A percentile compares a stretch with the other conserved stretches of the same genome.
phyloP scores from a whole-genome alignment of 2,113 vertebrate species.

The Galemys pyrenaicus region DNA sequence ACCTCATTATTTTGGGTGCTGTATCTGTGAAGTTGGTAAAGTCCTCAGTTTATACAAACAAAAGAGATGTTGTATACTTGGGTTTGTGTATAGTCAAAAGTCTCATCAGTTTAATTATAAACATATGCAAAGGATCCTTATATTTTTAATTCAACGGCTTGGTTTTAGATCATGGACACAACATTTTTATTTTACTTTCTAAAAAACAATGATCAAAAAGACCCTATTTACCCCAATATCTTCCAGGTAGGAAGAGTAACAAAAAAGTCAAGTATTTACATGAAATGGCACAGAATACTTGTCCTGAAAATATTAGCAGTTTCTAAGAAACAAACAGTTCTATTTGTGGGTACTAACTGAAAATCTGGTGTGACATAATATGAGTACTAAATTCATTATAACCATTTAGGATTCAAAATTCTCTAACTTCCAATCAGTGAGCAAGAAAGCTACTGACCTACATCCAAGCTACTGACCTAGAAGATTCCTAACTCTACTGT shows the following conservation, averaged over 20 bases:
- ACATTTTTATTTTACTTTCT: slow-evolving; percentile 43
- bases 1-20: neutral
- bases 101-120: slow-evolving; percentile 16
- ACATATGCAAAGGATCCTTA: neutral
- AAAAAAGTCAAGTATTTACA: slow-evolving; percentile 17
- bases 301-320: neutral
- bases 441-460: neutral
- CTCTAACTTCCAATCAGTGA: neutral
- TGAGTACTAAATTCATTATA: neutral
- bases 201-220: neutral
- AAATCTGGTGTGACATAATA: neutral
- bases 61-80: neutral
- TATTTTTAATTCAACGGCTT: neutral
- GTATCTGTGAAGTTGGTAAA: neutral
- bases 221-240: neutral
- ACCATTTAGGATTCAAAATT: neutral
- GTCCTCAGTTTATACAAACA: neutral
- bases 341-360: neutral
- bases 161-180: neutral
- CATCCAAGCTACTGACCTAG: neutral
- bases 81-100: neutral
- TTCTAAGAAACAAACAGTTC: slow-evolving; percentile 7
- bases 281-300: neutral
- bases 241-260: neutral
- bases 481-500: neutral